phyloP scores from a whole-genome alignment of 2,888 invertebrate genomes.

The Zaprionus obscuricornis region DNA sequence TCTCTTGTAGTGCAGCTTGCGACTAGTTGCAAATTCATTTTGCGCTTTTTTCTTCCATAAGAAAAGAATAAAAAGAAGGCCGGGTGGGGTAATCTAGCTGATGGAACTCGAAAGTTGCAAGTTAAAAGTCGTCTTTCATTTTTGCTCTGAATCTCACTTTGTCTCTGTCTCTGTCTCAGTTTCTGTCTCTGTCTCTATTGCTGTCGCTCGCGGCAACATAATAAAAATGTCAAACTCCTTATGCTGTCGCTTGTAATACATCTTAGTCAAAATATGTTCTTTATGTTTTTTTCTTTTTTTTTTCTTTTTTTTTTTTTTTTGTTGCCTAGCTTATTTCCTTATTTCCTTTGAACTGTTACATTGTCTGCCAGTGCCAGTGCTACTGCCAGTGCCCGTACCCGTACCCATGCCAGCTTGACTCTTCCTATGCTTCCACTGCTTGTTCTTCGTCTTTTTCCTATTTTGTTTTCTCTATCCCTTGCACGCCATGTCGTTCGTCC shows the following conservation, averaged over 20 bases:
- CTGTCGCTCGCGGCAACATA: constrained; percentile 57
- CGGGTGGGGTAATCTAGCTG: constrained; percentile 23
- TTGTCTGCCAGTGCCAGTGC: constrained; percentile 27
- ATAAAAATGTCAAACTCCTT: constrained; percentile 78
- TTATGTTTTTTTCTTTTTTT: constrained; percentile 38
- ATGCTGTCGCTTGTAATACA: constrained; percentile 75
- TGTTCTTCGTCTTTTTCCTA: neutral
- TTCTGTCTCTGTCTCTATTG: constrained; percentile 21
- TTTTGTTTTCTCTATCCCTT: constrained; percentile 1
- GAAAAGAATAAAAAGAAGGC: too few species aligned
- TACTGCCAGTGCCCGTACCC: too few species aligned
- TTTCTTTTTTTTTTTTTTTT: constrained; percentile 17
- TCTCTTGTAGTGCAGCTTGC: constrained; percentile 4
- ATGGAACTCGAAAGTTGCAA: constrained; percentile 37
- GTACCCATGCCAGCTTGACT: too few species aligned
- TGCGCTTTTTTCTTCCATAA: too few species aligned
- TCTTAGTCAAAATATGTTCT: constrained; percentile 74
- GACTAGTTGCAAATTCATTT: constrained; percentile 33
- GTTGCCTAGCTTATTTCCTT: constrained; percentile 46
- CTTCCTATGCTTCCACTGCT: neutral
- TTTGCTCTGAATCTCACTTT: neutral
- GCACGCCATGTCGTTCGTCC: too few species aligned
- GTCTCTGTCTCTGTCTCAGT: constrained; percentile 7
- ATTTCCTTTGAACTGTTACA: constrained; percentile 8
- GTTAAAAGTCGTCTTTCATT: constrained; percentile 11